Evolutionary conservation across 2,113 vertebrate species (phyloP), one percentile per base, ranked within the genome.

Genomic region (Pseudopodoces humilis): DNA sequence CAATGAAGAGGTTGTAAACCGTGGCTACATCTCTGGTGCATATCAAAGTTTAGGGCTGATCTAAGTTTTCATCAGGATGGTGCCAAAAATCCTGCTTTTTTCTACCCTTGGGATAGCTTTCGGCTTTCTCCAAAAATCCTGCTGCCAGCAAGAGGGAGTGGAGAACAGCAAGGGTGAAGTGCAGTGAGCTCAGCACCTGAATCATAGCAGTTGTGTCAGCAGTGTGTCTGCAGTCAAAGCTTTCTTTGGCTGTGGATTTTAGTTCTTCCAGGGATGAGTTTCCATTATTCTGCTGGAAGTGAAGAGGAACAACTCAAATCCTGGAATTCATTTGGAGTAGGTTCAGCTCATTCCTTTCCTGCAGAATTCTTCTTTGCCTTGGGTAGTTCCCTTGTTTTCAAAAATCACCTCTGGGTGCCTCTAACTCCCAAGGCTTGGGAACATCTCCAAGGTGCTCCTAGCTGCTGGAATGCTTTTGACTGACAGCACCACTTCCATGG

Each of bases 401-500:
- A 82, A 63, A 67, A 37, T 10, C 11, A 7, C 44, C 30, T 39
- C 39, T 50, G 5, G 2, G 46, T 65, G n/a, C 10, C 8, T 72
- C 50, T 16, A 18, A 44, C 7, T 91, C 47, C 30, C 47, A 44
- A 19, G 20, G 68, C 56, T 90, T 14, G 28, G 25, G 50, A 47
- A 52, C 8, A 41, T 49, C 49, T 78, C 77, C 0, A 19, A 91
- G 93, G 69, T 78, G 19, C 77, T 94, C 33, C 6, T 16, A 68
- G 72, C 49, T 83, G 62, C 56, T 89, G 64, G 79, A 86, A 33
- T 27, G 33, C 49, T 47, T 84, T 56, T 52, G 72, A 78, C 28
- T 86, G 83, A 84, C 77, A 84, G 10, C 39, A 43, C 25, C 47
- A 18, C 69, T 86, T 92, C 55, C 77, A 41, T 35, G 95, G 82